These are phyloP conservation scores for Aratinga solstitialis DNA, from an alignment of 2,797 vertebrate genomes.

Conservation along the genomic window DNA sequence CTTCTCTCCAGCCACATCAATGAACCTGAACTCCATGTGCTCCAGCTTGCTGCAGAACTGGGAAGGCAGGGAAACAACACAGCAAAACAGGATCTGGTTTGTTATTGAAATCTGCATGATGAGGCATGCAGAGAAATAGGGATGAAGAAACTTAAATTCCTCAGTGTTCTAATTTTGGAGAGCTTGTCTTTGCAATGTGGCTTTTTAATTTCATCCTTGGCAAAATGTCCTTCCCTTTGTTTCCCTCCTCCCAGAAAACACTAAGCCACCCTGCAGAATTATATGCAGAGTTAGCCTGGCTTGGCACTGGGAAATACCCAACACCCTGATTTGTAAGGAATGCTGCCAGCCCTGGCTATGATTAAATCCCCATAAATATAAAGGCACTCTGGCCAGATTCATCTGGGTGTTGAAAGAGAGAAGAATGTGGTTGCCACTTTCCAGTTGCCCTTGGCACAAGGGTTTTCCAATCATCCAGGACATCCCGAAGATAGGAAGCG, in stretches of 20 bases:
- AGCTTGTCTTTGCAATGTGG: background rate
- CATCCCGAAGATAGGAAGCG: background rate
- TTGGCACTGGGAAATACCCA: background rate
- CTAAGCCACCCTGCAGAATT: background rate
- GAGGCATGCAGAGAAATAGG: background rate
- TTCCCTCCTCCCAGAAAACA: background rate
- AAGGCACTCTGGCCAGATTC: background rate
- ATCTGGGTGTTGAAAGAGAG: background rate
- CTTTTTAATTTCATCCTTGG: background rate
- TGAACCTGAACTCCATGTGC: background rate
- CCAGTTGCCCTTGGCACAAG: constrained; percentile 15
- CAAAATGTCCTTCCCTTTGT: background rate
- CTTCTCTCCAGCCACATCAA: background rate
- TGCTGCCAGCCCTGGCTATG: background rate
- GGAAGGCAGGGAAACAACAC: background rate
- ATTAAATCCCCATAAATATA: background rate
- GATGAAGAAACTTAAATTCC: background rate
- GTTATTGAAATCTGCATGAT: background rate
- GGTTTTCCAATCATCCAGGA: background rate
- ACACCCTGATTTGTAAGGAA: background rate
- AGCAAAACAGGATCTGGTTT: background rate
- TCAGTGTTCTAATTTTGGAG: background rate
- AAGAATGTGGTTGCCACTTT: background rate
- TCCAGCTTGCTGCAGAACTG: background rate
- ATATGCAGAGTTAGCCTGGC: fast-evolving